These are phyloP conservation scores for Urocynchramus pylzowi DNA, from an alignment of 2,113 vertebrate species.

Conservation along the genomic window DNA sequence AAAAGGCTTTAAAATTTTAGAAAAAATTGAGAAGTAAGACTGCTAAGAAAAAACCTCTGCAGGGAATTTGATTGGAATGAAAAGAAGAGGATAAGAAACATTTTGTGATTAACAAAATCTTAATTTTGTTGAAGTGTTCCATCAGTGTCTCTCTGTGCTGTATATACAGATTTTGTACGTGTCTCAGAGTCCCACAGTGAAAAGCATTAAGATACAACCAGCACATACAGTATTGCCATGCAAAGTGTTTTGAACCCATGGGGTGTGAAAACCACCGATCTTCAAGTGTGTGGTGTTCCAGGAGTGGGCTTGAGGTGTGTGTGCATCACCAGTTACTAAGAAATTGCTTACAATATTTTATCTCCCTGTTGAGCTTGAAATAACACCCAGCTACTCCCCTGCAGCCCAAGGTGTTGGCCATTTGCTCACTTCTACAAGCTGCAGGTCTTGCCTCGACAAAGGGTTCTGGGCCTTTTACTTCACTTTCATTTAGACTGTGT, in stretches of 20 bases:
- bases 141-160: not conserved
- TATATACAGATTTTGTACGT: not conserved
- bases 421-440: not conserved
- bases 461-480: not conserved
- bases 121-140: not conserved
- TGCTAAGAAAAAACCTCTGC: not conserved
- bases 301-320: not conserved
- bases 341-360: not conserved
- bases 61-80: not conserved
- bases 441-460: not conserved
- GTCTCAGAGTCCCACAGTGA: not conserved
- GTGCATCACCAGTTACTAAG: not conserved
- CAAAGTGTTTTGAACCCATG: not conserved
- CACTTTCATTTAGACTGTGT: not conserved
- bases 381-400: not conserved
- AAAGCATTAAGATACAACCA: not conserved
- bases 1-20: slow-evolving; percentile 61
- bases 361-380: not conserved
- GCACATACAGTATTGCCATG: not conserved
- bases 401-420: not conserved
- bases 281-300: not conserved
- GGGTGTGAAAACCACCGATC: not conserved
- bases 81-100: not conserved
- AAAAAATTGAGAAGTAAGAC: slow-evolving; percentile 17
- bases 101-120: not conserved